These are phyloP conservation scores for Leptinotarsa tumamoca DNA, from an alignment of 2,888 invertebrate genomes.

Conservation along the genomic window DNA sequence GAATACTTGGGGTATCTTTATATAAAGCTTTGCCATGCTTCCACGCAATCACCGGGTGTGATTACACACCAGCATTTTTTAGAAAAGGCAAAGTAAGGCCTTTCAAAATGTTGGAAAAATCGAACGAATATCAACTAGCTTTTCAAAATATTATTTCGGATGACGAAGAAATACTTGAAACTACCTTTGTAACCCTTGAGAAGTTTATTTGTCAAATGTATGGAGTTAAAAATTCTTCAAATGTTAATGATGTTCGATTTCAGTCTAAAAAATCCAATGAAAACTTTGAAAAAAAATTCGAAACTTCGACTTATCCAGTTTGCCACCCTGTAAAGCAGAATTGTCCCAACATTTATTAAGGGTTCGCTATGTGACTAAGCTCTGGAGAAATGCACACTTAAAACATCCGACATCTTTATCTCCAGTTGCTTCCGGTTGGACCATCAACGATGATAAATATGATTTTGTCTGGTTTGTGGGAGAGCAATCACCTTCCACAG, in stretches of 20 bases:
- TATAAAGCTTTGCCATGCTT: not conserved
- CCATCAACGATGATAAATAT: no score
- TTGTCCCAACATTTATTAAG: conserved; percentile 48
- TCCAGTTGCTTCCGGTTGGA: no score
- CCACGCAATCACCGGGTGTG: not conserved
- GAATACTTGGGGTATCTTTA: conserved; percentile 41
- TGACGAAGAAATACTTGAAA: no score
- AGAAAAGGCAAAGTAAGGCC: not conserved
- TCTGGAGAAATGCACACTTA: no score
- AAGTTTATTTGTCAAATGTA: conserved; percentile 8
- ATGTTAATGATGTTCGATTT: conserved; percentile 10
- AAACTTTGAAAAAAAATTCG: conserved; percentile 38
- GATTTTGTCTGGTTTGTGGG: no score
- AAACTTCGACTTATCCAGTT: conserved; percentile 45
- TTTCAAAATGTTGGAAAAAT: not conserved
- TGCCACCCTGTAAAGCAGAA: conserved; percentile 51
- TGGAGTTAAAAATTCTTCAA: conserved; percentile 11
- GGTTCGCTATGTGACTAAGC: conserved; percentile 42
- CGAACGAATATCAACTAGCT: not conserved
- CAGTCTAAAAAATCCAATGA: conserved; percentile 39
- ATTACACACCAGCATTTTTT: not conserved
- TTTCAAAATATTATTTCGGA: not conserved
- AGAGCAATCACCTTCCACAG: not conserved
- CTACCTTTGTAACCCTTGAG: not conserved
- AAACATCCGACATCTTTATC: no score